A percentile compares a stretch with the other conserved stretches of the same genome.
Evolutionary conservation across 1,140 invertebrate species (phyloP).

Genomic region (Hypothenemus hampei): DNA sequence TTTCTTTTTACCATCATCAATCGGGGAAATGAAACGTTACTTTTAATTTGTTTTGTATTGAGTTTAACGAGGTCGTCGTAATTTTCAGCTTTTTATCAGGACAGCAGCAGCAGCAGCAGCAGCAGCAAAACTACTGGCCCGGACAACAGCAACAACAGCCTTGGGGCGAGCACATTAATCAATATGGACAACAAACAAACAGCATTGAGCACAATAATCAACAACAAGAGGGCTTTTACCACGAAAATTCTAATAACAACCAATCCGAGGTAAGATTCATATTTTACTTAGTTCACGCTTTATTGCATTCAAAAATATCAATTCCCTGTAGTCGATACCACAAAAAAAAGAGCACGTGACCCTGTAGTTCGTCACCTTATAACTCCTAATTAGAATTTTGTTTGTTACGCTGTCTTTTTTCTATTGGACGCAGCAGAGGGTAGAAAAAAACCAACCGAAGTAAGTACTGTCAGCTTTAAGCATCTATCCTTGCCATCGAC

Average conservation of each 20-base stretch:
- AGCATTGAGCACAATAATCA: conserved; percentile 29
- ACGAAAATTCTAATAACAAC: conserved; percentile 34
- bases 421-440: conserved; percentile 49
- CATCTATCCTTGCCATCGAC: conserved; percentile 29
- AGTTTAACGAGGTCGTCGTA: no score
- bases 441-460: conserved; percentile 50
- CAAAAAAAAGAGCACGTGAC: no score
- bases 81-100: no score
- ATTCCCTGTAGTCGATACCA: no score
- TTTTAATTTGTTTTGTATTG: no score
- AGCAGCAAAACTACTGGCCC: conserved; percentile 34
- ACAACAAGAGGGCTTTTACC: conserved; percentile 22
- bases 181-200: conserved; percentile 25
- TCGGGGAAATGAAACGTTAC: no score
- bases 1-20: not conserved
- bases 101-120: no score
- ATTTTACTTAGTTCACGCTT: conserved; percentile 1
- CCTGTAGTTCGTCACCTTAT: no score
- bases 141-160: conserved; percentile 25
- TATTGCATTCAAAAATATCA: no score
- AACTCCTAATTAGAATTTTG: conserved; percentile 32
- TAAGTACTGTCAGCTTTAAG: conserved; percentile 48
- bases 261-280: conserved; percentile 33
- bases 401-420: conserved; percentile 26
- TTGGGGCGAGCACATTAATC: conserved; percentile 14